phyloP scores from a whole-genome alignment of 2,113 vertebrate species.

The mouse (Mus musculus) region GRCm39 chr14:19882501-19883000 shows the following conservation, averaged over 20 bases:
- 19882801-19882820: background rate
- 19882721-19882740: background rate
- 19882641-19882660: too few species aligned
- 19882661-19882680: too few species aligned
- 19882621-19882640: too few species aligned
- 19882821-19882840: background rate
- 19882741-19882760: background rate
- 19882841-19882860: background rate
- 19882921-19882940: background rate
- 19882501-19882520: background rate
- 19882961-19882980: background rate
- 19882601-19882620: too few species aligned
- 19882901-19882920: background rate
- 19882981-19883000: background rate
- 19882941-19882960: background rate
- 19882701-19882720: background rate
- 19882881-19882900: background rate
- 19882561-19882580: rapidly evolving
- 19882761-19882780: background rate
- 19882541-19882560: too few species aligned
- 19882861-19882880: background rate
- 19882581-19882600: too few species aligned
- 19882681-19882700: background rate
- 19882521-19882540: background rate
- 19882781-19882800: background rate